Base-by-base conservation (phyloP, 2,797 vertebrate genomes). In the Argyrosomus regius region DNA sequence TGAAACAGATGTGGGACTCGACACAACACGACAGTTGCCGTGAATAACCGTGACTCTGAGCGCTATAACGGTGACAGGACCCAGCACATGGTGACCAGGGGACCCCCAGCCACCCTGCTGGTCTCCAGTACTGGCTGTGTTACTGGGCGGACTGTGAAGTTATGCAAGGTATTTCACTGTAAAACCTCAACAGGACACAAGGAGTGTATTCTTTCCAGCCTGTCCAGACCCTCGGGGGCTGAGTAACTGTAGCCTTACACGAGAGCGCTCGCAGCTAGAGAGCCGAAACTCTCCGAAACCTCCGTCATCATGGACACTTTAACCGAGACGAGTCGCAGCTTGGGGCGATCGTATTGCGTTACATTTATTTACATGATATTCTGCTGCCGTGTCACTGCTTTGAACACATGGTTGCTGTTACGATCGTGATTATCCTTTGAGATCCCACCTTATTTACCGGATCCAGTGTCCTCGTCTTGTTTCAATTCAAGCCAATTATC, bases 391-490 rank as follows among this genome's bases (percentile, higher is more conserved):
- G 78, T 83, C 87, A 86, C 54, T 45, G 31, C 57, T n/a, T 88
- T 89, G 39, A 85, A 89, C 88, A 92, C 83, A 87, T 92, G 87
- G 86, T 89, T 87, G 72, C 83, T 77, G 87, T 93, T 90, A 77
- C 79, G 49, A 78, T 76, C 74, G 6, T 81, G 76, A 92, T 87
- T 86, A 81, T 67, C 72, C 63, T 54, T 59, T 20, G 70, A 81
- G 78, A 81, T 81, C 81, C 49, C 43, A 1, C 5, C 4, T 61
- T 71, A 52, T 83, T 71, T 48, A 14, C 17, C 12, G 4, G 24
- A 78, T 82, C 81, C 83, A 18, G 60, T 63, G 68, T 85, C 77
- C 46, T 80, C 35, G 58, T 89, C 89, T 84, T 91, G 82, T 87
- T 87, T 84, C 87, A 80, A 89, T 91, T 92, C 59, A 52, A 75